phyloP scores from a whole-genome alignment of 2,888 invertebrate genomes.

The Bombylius major region DNA sequence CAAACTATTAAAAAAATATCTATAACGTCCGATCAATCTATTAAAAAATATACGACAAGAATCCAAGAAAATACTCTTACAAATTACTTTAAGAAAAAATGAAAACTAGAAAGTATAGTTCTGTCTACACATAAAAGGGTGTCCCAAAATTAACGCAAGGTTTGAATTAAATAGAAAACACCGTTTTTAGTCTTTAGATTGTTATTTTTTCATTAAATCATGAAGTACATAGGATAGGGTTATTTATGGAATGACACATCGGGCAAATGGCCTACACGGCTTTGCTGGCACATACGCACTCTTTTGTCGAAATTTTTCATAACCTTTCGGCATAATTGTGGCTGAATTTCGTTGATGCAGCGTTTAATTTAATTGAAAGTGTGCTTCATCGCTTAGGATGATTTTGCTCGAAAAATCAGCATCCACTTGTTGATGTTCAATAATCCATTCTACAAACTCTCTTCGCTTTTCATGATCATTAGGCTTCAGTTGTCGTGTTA shows the following conservation, averaged over 20 bases:
- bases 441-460: conserved; percentile 5
- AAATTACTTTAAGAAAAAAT: background rate
- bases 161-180: no score
- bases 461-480: conserved; percentile 5
- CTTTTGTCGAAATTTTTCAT: background rate
- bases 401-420: conserved; percentile 3
- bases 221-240: no score
- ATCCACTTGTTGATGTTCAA: conserved; percentile 1
- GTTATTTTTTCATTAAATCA: no score
- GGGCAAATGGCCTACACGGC: background rate
- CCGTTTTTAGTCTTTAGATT: no score
- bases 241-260: no score
- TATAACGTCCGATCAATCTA: no score
- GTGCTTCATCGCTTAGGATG: background rate
- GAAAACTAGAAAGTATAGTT: no score
- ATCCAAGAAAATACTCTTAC: background rate
- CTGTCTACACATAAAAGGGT: no score
- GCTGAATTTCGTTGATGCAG: background rate
- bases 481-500: background rate
- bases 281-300: background rate
- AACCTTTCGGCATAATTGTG: background rate
- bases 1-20: background rate
- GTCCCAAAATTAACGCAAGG: no score
- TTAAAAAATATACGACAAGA: no score
- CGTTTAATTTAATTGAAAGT: background rate